These are phyloP conservation scores for Ataeniobius toweri DNA, from an alignment of 2,797 vertebrate species.

Conservation along the genomic window DNA sequence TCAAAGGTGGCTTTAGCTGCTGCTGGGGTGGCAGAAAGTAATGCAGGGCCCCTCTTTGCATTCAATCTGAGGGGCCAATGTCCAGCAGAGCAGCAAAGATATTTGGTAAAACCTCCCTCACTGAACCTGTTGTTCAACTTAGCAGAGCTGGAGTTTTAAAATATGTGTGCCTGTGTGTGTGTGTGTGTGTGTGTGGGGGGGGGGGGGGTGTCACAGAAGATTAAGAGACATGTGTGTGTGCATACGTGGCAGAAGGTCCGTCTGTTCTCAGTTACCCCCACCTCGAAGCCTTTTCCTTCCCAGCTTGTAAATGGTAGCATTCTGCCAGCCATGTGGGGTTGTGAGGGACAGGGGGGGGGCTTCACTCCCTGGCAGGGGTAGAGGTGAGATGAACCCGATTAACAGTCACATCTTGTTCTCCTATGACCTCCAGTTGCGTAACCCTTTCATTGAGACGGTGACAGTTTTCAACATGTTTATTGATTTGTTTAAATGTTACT, in stretches of 20 bases:
- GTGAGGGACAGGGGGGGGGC: constrained; percentile 20
- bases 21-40: constrained; percentile 32
- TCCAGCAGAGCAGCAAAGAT: constrained; percentile 67
- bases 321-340: constrained; percentile 56
- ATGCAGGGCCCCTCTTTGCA: neutral
- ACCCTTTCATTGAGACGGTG: constrained; percentile 22
- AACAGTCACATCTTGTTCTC: constrained; percentile 55
- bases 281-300: constrained; percentile 26
- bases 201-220: constrained; percentile 2
- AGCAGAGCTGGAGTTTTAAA: neutral
- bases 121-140: constrained; percentile 74
- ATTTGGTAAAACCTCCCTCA: constrained; percentile 78
- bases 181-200: no score
- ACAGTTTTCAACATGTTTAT: constrained; percentile 22
- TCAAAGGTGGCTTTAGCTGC: constrained; percentile 15
- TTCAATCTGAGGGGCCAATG: constrained; percentile 53
- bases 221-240: constrained; percentile 26
- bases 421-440: constrained; percentile 26
- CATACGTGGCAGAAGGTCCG: constrained; percentile 75
- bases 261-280: constrained; percentile 75
- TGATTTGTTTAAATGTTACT: neutral
- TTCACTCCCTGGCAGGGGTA: constrained; percentile 49
- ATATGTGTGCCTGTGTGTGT: no score
- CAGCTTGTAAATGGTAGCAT: constrained; percentile 62
- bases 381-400: constrained; percentile 36